Conservation (phyloP, 2,113 vertebrate species). For the Forbesichthys papilliferus region DNA sequence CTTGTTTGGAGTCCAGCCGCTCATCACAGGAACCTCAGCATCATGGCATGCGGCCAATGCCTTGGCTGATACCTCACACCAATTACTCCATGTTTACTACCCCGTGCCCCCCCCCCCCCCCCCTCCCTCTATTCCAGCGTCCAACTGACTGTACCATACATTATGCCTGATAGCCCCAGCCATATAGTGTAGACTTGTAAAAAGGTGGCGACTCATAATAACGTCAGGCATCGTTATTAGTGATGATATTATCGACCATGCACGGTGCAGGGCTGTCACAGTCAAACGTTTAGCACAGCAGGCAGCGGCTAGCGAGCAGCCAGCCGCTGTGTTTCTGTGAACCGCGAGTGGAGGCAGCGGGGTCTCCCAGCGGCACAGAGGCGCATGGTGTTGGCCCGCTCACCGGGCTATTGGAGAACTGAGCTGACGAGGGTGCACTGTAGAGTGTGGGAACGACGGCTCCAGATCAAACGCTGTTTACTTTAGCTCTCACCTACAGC, state of each 20-base stretch:
- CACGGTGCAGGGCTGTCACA: slow-evolving; percentile 27
- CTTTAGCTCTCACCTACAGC: slow-evolving; percentile 32
- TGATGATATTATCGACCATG: slow-evolving; percentile 27
- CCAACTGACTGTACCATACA: slow-evolving; percentile 58
- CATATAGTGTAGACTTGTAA: slow-evolving; percentile 21
- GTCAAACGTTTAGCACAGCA: slow-evolving; percentile 23
- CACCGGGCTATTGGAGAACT: slow-evolving; percentile 30
- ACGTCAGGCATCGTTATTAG: slow-evolving; percentile 31
- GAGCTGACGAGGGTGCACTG: slow-evolving; percentile 26
- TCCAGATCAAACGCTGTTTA: slow-evolving; percentile 32
- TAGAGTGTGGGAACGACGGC: slow-evolving; percentile 45
- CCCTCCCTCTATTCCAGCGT: slow-evolving; percentile 9
- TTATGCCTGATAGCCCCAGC: slow-evolving; percentile 17
- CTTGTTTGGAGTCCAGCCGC: slow-evolving; percentile 17
- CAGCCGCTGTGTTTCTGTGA: slow-evolving; percentile 21
- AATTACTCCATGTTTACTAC: slow-evolving; percentile 58
- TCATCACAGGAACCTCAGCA: slow-evolving; percentile 57
- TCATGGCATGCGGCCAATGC: slow-evolving; percentile 57
- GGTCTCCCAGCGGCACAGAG: slow-evolving; percentile 35
- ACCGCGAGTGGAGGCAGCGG: slow-evolving; percentile 28
- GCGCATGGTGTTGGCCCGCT: slow-evolving; percentile 35
- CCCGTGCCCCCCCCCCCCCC: slow-evolving; percentile 33
- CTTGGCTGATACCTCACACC: slow-evolving; percentile 58
- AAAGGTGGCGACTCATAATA: slow-evolving; percentile 20
- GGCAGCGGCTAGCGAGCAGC: slow-evolving; percentile 26